Conservation (phyloP, 2,797 vertebrate genomes). For the Sarcophilus harrisii region DNA sequence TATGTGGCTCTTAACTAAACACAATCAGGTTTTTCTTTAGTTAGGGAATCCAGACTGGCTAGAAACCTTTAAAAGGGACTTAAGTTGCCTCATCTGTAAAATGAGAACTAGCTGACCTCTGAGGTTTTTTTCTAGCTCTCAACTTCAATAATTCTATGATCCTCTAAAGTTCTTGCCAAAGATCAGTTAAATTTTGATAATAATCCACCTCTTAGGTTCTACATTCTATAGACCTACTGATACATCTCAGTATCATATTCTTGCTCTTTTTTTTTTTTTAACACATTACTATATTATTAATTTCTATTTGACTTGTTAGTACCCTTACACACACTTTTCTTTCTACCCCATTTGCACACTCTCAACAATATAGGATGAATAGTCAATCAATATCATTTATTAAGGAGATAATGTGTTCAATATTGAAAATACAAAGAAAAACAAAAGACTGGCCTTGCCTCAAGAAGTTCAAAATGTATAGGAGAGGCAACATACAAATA, state of each 20-base stretch:
- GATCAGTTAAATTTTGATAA: background rate
- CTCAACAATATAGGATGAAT: constrained; percentile 12
- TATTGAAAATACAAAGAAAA: background rate
- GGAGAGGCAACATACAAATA: background rate
- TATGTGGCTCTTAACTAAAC: background rate
- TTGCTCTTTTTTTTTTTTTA: background rate
- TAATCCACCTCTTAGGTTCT: background rate
- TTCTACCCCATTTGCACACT: background rate
- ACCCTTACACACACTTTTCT: background rate
- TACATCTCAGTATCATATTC: background rate
- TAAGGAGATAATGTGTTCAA: background rate
- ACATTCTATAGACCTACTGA: background rate
- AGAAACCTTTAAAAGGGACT: background rate
- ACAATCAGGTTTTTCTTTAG: background rate
- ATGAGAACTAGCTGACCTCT: background rate
- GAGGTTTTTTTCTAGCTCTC: constrained; percentile 25
- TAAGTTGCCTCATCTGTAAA: background rate
- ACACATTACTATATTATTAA: background rate
- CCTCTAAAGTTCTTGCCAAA: background rate
- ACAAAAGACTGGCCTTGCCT: background rate
- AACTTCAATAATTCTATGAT: background rate
- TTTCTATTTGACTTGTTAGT: background rate
- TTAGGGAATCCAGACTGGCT: background rate
- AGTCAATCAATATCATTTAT: constrained; percentile 10
- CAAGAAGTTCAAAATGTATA: background rate